Evolutionary conservation across 1,140 invertebrate species (phyloP).

Genomic region (Copidosoma floridanum): DNA sequence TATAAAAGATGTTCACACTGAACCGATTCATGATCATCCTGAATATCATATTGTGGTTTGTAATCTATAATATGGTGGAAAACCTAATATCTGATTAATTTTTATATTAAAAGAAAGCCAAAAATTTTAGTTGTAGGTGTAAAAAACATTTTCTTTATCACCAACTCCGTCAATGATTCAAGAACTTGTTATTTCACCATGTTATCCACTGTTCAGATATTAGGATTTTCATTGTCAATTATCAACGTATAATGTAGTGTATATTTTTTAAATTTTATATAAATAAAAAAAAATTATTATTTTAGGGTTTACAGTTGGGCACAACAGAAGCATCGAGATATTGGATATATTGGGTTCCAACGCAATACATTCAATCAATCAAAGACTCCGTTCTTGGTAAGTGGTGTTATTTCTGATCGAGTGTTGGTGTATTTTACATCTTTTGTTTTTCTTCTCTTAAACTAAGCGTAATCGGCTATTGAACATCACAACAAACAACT

Average conservation of each 20-base stretch:
- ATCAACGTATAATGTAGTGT: too few species aligned
- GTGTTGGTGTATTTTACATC: conserved; percentile 31
- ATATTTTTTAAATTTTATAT: conserved; percentile 15
- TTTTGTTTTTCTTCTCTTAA: conserved; percentile 18
- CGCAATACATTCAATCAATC: conserved; percentile 87
- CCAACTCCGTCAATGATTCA: too few species aligned
- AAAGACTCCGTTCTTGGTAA: conserved; percentile 88
- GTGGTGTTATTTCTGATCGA: conserved; percentile 76
- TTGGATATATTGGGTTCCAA: conserved; percentile 95
- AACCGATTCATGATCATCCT: conserved; percentile 86
- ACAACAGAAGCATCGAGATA: conserved; percentile 86
- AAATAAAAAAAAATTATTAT: conserved; percentile 33
- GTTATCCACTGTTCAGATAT: too few species aligned
- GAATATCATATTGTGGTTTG: conserved; percentile 92
- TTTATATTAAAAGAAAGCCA: too few species aligned
- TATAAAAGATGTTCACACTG: conserved; percentile 80
- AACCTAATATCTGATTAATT: too few species aligned
- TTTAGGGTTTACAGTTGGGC: conserved; percentile 78
- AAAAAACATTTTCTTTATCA: too few species aligned
- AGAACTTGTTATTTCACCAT: too few species aligned
- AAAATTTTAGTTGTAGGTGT: too few species aligned
- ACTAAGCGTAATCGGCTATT: conserved; percentile 37
- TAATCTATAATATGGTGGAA: too few species aligned
- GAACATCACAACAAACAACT: conserved; percentile 48
- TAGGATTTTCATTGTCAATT: too few species aligned